Conservation (phyloP, 2,113 vertebrate species). For the Mus pahari region DNA sequence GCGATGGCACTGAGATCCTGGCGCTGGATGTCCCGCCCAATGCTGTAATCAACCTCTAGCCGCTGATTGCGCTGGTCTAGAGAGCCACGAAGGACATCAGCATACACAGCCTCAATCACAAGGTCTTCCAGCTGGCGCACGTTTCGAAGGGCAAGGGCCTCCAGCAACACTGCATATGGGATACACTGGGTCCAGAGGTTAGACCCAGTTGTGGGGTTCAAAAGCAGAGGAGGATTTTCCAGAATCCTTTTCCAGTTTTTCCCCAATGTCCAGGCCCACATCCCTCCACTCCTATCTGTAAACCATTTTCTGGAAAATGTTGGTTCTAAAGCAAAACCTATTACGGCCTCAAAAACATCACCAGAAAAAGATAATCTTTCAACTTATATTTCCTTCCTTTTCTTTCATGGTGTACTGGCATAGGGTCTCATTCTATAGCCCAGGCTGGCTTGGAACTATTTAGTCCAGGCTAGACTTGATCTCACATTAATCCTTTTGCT, state of each 20-base stretch:
- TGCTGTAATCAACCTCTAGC: slow-evolving; percentile 95
- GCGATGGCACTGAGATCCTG: slow-evolving; percentile 96
- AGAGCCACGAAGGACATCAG: slow-evolving; percentile 88
- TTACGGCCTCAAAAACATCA: not conserved
- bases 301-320: not conserved
- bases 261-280: not conserved
- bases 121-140: slow-evolving; percentile 90
- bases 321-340: slow-evolving; percentile 16
- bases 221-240: not conserved
- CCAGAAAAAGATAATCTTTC: not conserved
- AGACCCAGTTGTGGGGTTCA: not conserved
- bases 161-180: slow-evolving; percentile 88
- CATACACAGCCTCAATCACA: slow-evolving; percentile 89
- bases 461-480: not conserved
- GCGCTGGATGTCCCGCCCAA: slow-evolving; percentile 96
- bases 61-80: slow-evolving; percentile 90
- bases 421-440: not conserved
- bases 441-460: not conserved
- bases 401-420: not conserved
- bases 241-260: not conserved
- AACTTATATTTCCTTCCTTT: no score
- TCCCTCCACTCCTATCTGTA: not conserved
- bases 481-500: not conserved
- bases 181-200: slow-evolving; percentile 84
- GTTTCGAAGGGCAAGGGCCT: slow-evolving; percentile 87